Evolutionary conservation across 2,797 vertebrate genomes (phyloP).

Genomic region (Spinibarbus caldwelli): DNA sequence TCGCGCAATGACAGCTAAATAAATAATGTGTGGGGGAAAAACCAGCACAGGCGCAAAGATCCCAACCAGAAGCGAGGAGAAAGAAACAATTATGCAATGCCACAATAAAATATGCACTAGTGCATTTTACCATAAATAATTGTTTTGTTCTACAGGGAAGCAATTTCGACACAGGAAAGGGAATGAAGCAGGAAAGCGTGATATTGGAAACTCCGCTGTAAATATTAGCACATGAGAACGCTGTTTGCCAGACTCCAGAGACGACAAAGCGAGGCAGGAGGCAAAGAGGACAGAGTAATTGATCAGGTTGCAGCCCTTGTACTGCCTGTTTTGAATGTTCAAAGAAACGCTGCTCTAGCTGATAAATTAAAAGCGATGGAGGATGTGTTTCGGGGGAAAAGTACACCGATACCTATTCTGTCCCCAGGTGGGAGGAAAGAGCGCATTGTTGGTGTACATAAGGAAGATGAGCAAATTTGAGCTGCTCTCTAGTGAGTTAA

Average conservation of each 20-base stretch:
- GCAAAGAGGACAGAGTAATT: conserved; percentile 73
- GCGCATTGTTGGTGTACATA: conserved; percentile 63
- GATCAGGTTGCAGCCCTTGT: conserved; percentile 71
- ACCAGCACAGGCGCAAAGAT: background rate
- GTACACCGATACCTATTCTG: conserved; percentile 16
- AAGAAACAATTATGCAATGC: conserved; percentile 34
- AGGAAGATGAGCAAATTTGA: background rate
- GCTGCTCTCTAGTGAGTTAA: background rate
- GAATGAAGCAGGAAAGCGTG: conserved; percentile 47
- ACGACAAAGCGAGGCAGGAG: conserved; percentile 38
- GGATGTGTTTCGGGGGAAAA: background rate
- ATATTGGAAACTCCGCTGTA: conserved; percentile 41
- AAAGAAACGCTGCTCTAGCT: conserved; percentile 75
- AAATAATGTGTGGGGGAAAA: conserved; percentile 1
- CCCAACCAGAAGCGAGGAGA: conserved; percentile 5
- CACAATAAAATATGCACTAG: conserved; percentile 38
- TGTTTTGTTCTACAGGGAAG: conserved; percentile 49
- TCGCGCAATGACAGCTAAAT: conserved; percentile 20
- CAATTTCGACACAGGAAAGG: conserved; percentile 36
- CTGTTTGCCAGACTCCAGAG: conserved; percentile 39
- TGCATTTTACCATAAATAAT: conserved; percentile 52
- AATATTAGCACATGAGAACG: conserved; percentile 48
- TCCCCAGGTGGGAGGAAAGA: conserved; percentile 62
- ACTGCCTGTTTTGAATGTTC: conserved; percentile 74
- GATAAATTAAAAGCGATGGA: conserved; percentile 73